Evolutionary conservation across 2,797 vertebrate genomes (phyloP), one percentile per base, ranked within the genome.

Genomic region (Muraenolepis orangiensis): DNA sequence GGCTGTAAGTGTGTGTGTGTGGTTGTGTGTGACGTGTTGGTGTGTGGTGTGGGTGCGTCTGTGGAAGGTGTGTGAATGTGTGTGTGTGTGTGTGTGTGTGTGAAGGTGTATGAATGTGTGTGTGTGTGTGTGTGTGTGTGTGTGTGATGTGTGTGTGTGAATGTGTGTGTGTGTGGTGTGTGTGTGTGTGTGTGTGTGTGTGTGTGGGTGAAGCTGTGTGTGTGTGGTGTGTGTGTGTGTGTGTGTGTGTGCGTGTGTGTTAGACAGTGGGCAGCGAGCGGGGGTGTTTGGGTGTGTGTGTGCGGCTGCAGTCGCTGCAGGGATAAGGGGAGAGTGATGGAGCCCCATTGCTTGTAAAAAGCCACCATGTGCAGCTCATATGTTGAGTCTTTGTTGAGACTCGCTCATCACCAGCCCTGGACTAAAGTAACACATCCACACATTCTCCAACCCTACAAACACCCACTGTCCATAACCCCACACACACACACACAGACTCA

Each of bases 311-410:
- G 80, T 79, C 13, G 18, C 66, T 78, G 23, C 29, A 2, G 69
- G 87, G 89, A 91, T 87, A 91, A 92, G 87, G 89, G 92, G 91
- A 87, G 85, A 87, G 85, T 91, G 91, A 93, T 89, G 86, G 83
- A 91, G 86, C 81, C 88, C 88, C 87, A 89, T 87, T 85, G 81
- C 87, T 85, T 76, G 79, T 86, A 79, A 72, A 80, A 75, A n/a
- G 82, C 81, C 77, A 69, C 85, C 92, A 94, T 92, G 87, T 92
- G 91, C 81, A 70, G 84, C 88, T 91, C 91, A 91, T 87, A 90
- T 91, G 88, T 88, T 83, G 85, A 78, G 74, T 86, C 76, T 88
- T 87, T 89, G 86, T 88, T 92, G 82, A 84, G 85, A 87, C 72
- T 75, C 81, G 77, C 85, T 90, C 87, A 89, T 86, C 83, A 84